Conservation (phyloP, 2,797 vertebrate species). For the Lerista edwardsae region DNA sequence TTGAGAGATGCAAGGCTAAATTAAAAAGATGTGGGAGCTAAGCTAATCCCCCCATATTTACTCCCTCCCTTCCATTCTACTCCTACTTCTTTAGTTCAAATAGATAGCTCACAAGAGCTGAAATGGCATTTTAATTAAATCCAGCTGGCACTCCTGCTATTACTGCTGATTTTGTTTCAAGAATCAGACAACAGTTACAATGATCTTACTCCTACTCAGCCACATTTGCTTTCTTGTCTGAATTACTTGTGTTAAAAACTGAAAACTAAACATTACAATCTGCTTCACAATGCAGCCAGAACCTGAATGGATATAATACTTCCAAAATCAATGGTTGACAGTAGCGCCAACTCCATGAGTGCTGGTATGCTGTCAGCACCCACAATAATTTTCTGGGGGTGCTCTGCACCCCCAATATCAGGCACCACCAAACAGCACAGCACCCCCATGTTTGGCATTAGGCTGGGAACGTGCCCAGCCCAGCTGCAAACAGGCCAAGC, state of each 20-base stretch:
- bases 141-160: neutral
- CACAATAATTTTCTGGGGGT: too few relatives aligned
- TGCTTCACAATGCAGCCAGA: neutral
- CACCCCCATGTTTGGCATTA: too few relatives aligned
- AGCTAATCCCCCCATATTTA: neutral
- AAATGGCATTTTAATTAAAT: constrained; percentile 27
- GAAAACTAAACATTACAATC: neutral
- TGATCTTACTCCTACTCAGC: neutral
- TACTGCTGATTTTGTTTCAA: constrained; percentile 1
- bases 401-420: too few relatives aligned
- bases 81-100: neutral
- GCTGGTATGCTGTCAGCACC: too few relatives aligned
- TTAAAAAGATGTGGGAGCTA: neutral
- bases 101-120: neutral
- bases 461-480: too few relatives aligned
- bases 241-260: neutral
- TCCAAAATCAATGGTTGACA: neutral
- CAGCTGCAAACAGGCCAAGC: too few relatives aligned
- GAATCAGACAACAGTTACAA: neutral
- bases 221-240: neutral
- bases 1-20: neutral
- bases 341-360: too few relatives aligned
- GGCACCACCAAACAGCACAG: too few relatives aligned
- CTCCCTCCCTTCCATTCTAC: neutral
- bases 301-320: neutral